phyloP scores from a whole-genome alignment of 1,140 invertebrate species.

The Zeugodacus cucurbitae region DNA sequence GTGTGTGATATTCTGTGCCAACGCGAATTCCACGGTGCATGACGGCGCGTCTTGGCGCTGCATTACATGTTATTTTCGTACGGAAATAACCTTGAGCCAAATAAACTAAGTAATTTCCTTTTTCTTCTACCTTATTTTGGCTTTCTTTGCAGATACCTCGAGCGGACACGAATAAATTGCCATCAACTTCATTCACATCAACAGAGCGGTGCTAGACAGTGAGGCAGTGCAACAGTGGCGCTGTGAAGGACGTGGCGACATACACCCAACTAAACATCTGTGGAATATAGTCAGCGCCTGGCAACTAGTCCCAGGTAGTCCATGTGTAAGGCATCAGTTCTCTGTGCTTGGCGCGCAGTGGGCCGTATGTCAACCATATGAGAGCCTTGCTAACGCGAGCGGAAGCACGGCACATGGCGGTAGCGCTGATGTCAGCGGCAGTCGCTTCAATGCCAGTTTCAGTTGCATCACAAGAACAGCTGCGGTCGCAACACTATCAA shows the following conservation, averaged over 20 bases:
- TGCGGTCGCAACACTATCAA: neutral
- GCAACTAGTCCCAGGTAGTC: neutral
- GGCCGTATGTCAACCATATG: neutral
- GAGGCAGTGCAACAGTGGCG: neutral
- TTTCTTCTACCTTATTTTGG: neutral
- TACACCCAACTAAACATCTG: neutral
- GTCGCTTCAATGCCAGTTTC: neutral
- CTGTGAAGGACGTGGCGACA: neutral
- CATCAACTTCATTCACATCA: constrained; percentile 23
- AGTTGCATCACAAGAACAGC: neutral
- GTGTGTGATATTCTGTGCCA: constrained; percentile 6
- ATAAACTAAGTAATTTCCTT: constrained; percentile 27
- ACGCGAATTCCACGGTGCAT: constrained; percentile 9
- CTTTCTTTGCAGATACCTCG: neutral
- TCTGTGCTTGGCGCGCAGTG: neutral
- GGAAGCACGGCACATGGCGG: neutral
- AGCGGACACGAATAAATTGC: neutral
- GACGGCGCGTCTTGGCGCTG: neutral
- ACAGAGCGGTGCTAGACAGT: neutral
- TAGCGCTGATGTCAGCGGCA: neutral
- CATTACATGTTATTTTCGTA: constrained; percentile 16
- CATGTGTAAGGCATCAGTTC: neutral
- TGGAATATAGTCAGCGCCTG: neutral
- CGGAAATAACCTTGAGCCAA: constrained; percentile 37
- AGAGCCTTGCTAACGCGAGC: neutral